Base-by-base conservation (phyloP, 2,113 vertebrate species). In the Danio rerio region DNA sequence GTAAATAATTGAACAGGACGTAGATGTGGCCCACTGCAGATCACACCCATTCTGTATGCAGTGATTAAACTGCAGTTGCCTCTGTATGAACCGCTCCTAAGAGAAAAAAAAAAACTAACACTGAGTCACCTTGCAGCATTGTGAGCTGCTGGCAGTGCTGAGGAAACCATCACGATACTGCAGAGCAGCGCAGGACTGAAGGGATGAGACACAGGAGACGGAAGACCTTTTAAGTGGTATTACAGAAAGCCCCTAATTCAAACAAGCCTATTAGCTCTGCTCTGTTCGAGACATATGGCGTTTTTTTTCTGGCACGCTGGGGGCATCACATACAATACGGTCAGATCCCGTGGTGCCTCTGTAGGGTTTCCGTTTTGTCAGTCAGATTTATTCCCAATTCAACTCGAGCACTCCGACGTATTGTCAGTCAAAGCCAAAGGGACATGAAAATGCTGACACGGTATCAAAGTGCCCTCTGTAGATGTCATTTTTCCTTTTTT, bases 101-200 rank as follows among this genome's bases (percentile, higher is more conserved):
- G 90, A 90, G 85, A 87, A 89, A 86, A 92, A 88, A 86, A 87
- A 92, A 88, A 86, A 87, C 49, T 92, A 92, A 90, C 92, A 93
- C 91, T 92, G 92, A 93, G 91, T 94, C 93, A 94, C 94, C 93
- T 94, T 94, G 92, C 92, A 91, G 92, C 90, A 93, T 90, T 88
- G 89, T 91, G 86, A 89, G 90, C 90, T 89, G 79, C 88, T 92
- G 89, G 91, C 90, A 90, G 87, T 50, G 56, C 66, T 90, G 88
- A 88, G 88, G 89, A 90, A 88, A 87, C 84, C 78, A 86, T 88
- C 87, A 83, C 84, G 55, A 8, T 73, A 83, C 92, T 89, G 90
- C 91, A 94, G 90, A 88, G 89, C 86, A 83, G 78, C 87, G 83
- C 86, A 75, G 86, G 82, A 82, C 86, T 88, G 89, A 45, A 53